A percentile compares a stretch with the other conserved stretches of the same genome.
Evolutionary conservation across 1,140 invertebrate genomes (phyloP).

Genomic region (Penaeus japonicus): DNA sequence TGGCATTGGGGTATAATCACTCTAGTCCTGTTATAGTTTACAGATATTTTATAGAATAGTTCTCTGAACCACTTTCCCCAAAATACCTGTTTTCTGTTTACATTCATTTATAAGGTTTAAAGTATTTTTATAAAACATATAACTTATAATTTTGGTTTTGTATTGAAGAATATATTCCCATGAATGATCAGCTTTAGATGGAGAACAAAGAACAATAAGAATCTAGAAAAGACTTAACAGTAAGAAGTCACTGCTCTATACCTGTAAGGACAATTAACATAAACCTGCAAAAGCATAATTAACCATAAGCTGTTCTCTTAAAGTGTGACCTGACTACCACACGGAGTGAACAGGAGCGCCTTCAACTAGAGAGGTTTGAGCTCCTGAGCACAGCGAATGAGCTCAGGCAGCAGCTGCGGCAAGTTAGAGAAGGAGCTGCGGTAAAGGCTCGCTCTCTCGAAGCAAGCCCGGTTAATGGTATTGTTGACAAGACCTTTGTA

Average conservation of each 20-base stretch:
- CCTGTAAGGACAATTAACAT: not conserved
- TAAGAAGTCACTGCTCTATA: not conserved
- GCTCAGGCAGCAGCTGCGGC: slow-evolving; percentile 47
- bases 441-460: slow-evolving; percentile 1
- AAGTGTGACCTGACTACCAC: slow-evolving; percentile 54
- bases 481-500: no score
- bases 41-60: no score
- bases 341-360: slow-evolving; percentile 50
- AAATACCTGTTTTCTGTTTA: not conserved
- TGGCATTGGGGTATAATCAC: no score
- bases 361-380: slow-evolving; percentile 54
- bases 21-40: no score
- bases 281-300: no score
- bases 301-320: not conserved
- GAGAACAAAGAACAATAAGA: no score
- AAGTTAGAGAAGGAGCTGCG: slow-evolving; percentile 26
- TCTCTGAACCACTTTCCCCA: no score
- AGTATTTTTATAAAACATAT: not conserved
- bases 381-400: slow-evolving; percentile 46
- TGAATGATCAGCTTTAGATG: no score
- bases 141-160: no score
- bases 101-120: not conserved
- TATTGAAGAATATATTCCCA: no score
- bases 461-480: slow-evolving; percentile 39
- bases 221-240: no score